Percentiles rank a stretch among this genome's conserved stretches.
phyloP scores from a whole-genome alignment of 2,113 vertebrate species.

The Bostrychus sinensis region DNA sequence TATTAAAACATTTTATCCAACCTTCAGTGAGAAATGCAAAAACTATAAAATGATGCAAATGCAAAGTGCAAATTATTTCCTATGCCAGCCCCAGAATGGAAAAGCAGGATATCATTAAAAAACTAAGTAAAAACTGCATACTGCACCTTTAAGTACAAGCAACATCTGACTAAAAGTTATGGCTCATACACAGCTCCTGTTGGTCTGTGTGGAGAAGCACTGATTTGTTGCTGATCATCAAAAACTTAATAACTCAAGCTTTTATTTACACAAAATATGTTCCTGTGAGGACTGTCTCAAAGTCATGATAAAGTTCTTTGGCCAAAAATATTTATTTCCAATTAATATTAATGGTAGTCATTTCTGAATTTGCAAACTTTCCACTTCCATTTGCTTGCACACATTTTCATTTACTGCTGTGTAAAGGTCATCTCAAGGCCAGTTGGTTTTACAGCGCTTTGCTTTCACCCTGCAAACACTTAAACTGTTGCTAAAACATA shows the following conservation, averaged over 20 bases:
- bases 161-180: too few species aligned
- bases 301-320: not conserved
- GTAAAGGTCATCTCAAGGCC: slow-evolving; percentile 11
- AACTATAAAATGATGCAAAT: too few species aligned
- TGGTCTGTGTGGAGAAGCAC: not conserved
- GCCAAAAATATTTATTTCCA: not conserved
- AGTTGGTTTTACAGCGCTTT: not conserved
- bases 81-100: too few species aligned
- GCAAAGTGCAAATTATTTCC: too few species aligned
- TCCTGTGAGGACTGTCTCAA: not conserved
- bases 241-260: too few species aligned
- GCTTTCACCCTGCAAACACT: not conserved
- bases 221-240: not conserved
- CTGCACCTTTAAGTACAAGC: too few species aligned
- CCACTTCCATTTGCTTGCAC: slow-evolving; percentile 4
- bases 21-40: too few species aligned
- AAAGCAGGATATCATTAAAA: too few species aligned
- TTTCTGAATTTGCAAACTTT: slow-evolving; percentile 2
- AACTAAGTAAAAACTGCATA: too few species aligned
- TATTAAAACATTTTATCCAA: too few species aligned
- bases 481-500: not conserved
- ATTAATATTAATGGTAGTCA: slow-evolving; percentile 8
- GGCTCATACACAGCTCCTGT: too few species aligned
- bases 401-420: slow-evolving; percentile 15
- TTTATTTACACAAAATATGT: not conserved